Conservation (phyloP, 2,888 invertebrate species). For the Drosophila austrosaltans region DNA sequence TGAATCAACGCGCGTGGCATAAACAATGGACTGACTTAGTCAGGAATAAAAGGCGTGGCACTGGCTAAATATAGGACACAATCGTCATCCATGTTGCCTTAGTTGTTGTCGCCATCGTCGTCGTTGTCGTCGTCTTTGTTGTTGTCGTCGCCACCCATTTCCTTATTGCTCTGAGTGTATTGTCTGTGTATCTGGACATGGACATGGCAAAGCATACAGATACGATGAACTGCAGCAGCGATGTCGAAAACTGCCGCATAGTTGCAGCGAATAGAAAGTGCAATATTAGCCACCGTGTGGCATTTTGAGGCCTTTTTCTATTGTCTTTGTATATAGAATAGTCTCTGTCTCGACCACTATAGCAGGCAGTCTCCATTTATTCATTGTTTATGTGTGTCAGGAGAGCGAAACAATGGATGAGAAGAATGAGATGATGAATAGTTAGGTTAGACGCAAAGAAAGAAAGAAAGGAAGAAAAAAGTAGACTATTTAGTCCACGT, state of each 20-base stretch:
- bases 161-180: constrained; percentile 42
- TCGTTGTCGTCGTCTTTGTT: constrained; percentile 6
- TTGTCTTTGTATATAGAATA: constrained; percentile 41
- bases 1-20: constrained; percentile 58
- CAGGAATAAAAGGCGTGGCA: constrained; percentile 44
- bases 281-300: constrained; percentile 8
- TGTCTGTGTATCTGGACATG: constrained; percentile 43
- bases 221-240: constrained; percentile 9
- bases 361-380: no score
- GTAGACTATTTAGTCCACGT: constrained; percentile 25
- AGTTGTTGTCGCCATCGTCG: constrained; percentile 1
- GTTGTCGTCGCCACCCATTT: constrained; percentile 28
- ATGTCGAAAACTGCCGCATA: constrained; percentile 25
- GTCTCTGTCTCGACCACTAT: constrained; percentile 38
- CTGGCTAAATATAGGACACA: constrained; percentile 45
- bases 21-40: constrained; percentile 41
- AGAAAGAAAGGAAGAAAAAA: not conserved
- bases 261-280: constrained; percentile 4
- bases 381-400: constrained; percentile 50
- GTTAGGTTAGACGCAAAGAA: not conserved
- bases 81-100: constrained; percentile 21
- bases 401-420: constrained; percentile 56
- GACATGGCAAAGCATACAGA: constrained; percentile 1
- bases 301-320: not conserved
- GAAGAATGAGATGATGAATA: constrained; percentile 10